Conservation (phyloP, 2,113 vertebrate genomes). For the Anser brachyrhynchus region DNA sequence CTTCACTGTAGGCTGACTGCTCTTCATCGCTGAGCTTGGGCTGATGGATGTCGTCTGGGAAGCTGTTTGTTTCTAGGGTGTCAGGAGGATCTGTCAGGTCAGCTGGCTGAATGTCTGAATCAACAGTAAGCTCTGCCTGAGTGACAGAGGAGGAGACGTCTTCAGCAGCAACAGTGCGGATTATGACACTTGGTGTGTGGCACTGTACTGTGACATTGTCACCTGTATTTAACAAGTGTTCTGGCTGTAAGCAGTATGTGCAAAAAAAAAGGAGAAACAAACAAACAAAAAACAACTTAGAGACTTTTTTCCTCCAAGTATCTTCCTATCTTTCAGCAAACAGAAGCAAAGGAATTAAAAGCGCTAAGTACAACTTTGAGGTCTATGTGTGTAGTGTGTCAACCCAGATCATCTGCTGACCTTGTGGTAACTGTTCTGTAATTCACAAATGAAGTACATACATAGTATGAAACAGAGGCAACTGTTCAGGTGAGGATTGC, state of each 20-base stretch:
- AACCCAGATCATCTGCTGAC: not conserved
- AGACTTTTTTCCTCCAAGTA: not conserved
- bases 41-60: slow-evolving; percentile 75
- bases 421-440: not conserved
- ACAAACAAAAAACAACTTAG: not conserved
- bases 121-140: slow-evolving; percentile 84
- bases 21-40: slow-evolving; percentile 73
- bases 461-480: not conserved
- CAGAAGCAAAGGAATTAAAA: not conserved
- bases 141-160: slow-evolving; percentile 84
- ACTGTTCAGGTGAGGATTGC: not conserved
- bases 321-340: not conserved
- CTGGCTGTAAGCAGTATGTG: slow-evolving; percentile 79
- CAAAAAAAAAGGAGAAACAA: not conserved
- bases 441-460: not conserved
- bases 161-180: slow-evolving; percentile 90
- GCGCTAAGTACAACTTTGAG: not conserved
- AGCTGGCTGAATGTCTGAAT: slow-evolving; percentile 74
- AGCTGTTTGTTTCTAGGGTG: slow-evolving; percentile 74
- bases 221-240: slow-evolving; percentile 86
- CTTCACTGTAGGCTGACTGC: slow-evolving; percentile 66
- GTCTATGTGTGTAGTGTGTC: not conserved
- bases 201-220: slow-evolving; percentile 90
- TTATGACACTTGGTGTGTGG: slow-evolving; percentile 91
- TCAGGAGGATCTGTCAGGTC: slow-evolving; percentile 75